Evolutionary conservation across 2,113 vertebrate genomes (phyloP).

Genomic region (Caretta caretta): DNA sequence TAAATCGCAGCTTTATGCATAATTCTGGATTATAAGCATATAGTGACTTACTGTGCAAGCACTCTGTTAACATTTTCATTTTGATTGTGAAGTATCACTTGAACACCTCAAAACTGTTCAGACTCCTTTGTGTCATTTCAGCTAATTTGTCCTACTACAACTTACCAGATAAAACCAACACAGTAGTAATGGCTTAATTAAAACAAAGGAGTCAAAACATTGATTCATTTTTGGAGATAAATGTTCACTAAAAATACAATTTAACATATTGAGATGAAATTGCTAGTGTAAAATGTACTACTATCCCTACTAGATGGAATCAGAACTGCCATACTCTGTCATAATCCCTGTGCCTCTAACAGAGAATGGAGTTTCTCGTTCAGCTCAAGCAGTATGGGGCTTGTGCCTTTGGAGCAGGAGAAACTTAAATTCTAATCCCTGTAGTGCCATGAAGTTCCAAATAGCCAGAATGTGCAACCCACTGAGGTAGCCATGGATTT

Average conservation of each 20-base stretch:
- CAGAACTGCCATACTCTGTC: neutral
- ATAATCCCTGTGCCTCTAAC: neutral
- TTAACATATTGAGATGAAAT: neutral
- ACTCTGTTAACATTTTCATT: neutral
- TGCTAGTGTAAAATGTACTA: neutral
- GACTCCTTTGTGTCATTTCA: neutral
- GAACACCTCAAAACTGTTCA: neutral
- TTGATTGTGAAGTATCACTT: neutral
- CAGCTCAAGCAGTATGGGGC: neutral
- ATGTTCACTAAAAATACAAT: neutral
- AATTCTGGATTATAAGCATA: neutral
- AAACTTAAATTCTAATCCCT: neutral
- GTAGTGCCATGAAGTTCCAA: neutral
- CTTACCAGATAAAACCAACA: neutral
- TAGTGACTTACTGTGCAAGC: neutral
- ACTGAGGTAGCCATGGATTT: neutral
- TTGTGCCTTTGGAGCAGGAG: neutral
- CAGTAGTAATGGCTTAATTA: neutral
- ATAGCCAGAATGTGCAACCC: neutral
- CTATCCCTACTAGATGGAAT: neutral
- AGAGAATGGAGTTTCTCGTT: neutral
- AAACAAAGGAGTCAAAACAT: neutral
- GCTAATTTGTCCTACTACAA: neutral
- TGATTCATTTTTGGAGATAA: too few relatives aligned
- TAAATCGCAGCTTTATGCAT: neutral